Percentiles rank a stretch among this genome's conserved stretches.
These are phyloP conservation scores for Ascidia mentula DNA, from an alignment of 23 tunicate species.

Conservation along the genomic window DNA sequence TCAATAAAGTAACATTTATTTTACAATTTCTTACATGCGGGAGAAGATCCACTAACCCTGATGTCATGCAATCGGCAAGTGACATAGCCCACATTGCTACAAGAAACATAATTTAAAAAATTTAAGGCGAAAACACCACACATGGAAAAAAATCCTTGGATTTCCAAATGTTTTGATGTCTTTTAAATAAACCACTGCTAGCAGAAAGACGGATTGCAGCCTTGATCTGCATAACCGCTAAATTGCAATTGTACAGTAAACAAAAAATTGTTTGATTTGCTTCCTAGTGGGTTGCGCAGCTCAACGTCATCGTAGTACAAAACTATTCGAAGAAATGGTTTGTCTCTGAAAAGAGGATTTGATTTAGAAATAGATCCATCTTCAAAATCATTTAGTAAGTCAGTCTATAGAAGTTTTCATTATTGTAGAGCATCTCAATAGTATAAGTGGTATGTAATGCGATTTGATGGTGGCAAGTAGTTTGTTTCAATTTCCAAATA, in stretches of 20 bases:
- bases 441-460: too few relatives aligned
- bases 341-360: constrained; percentile 1
- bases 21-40: too few relatives aligned
- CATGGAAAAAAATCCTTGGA: not conserved
- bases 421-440: too few relatives aligned
- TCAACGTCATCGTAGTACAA: constrained; percentile 11
- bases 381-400: constrained; percentile 6
- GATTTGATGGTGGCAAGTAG: too few relatives aligned
- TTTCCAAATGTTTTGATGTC: constrained; percentile 12
- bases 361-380: not conserved
- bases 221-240: not conserved
- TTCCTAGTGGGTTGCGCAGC: constrained; percentile 13
- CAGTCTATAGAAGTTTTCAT: too few relatives aligned
- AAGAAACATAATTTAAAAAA: too few relatives aligned
- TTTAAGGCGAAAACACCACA: too few relatives aligned
- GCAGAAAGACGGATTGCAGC: not conserved
- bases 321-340: not conserved
- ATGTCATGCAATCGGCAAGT: too few relatives aligned
- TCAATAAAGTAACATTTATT: too few relatives aligned
- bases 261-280: not conserved
- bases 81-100: too few relatives aligned
- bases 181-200: not conserved
- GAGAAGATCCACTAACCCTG: too few relatives aligned
- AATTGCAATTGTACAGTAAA: not conserved
- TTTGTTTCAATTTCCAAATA: too few relatives aligned